Evolutionary conservation across 2,888 invertebrate genomes (phyloP).

Genomic region (Sussaba pulchella): DNA sequence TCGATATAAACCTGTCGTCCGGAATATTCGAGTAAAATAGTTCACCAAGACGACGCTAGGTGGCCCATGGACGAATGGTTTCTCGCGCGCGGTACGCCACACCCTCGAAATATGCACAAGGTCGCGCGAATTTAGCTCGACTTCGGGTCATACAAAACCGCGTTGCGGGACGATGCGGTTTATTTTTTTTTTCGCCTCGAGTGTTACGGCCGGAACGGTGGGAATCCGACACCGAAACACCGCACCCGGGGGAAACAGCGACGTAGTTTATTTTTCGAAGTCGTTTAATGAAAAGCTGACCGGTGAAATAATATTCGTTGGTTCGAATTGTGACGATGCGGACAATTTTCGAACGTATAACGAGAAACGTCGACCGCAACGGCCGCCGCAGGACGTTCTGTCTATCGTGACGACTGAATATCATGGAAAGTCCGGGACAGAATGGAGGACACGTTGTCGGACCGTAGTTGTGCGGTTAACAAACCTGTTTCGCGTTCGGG

Average conservation of each 20-base stretch:
- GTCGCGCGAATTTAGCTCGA: no score
- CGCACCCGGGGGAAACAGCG: background rate
- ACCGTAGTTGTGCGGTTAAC: slow-evolving; percentile 42
- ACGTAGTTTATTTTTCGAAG: slow-evolving; percentile 9
- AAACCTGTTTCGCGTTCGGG: slow-evolving; percentile 44
- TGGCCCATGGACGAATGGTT: background rate
- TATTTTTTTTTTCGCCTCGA: no score
- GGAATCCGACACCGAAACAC: background rate
- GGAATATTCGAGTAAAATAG: background rate
- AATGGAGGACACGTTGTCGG: slow-evolving; percentile 21
- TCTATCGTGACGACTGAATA: slow-evolving; percentile 56
- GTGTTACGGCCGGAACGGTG: background rate
- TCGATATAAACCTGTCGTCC: slow-evolving; percentile 1
- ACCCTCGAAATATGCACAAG: no score
- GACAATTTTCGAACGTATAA: slow-evolving; percentile 61
- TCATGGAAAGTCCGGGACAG: slow-evolving; percentile 37
- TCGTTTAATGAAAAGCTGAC: slow-evolving; percentile 40
- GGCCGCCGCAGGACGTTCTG: slow-evolving; percentile 47
- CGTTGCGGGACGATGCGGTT: no score
- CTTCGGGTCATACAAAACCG: background rate
- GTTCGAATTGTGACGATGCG: slow-evolving; percentile 18
- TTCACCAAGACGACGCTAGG: background rate
- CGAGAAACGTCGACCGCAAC: slow-evolving; percentile 63
- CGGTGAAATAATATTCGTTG: slow-evolving; percentile 40
- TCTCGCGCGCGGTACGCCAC: slow-evolving; percentile 1